These are phyloP conservation scores for Drosophila kohkoa DNA, from an alignment of 1,140 invertebrate genomes.

Conservation along the genomic window DNA sequence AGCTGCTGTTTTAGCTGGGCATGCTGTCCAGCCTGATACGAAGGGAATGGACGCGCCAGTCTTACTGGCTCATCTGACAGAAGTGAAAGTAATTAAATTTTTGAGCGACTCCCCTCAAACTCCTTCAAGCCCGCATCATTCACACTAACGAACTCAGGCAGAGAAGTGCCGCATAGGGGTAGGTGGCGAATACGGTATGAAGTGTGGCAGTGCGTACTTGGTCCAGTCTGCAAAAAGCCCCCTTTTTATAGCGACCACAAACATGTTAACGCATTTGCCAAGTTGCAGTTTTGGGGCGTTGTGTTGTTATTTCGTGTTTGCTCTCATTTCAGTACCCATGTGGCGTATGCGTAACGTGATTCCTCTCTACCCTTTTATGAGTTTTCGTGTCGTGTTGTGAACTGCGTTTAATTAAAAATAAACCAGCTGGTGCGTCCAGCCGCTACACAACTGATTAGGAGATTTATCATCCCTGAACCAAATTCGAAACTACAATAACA, in stretches of 20 bases:
- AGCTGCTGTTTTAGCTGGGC: slow-evolving; percentile 46
- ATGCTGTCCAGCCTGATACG: no score
- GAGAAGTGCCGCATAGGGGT: slow-evolving; percentile 53
- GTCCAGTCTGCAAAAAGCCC: slow-evolving; percentile 51
- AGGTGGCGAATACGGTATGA: neutral
- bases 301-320: slow-evolving; percentile 20
- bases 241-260: slow-evolving; percentile 74
- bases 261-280: slow-evolving; percentile 74
- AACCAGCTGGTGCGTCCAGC: slow-evolving; percentile 47
- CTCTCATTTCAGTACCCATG: slow-evolving; percentile 20
- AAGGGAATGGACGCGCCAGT: neutral
- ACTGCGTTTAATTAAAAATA: slow-evolving; percentile 78
- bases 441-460: slow-evolving; percentile 56
- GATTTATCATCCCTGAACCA: slow-evolving; percentile 27
- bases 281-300: slow-evolving; percentile 48
- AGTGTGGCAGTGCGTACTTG: slow-evolving; percentile 11
- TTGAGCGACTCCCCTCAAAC: slow-evolving; percentile 50
- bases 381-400: slow-evolving; percentile 36
- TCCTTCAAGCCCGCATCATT: slow-evolving; percentile 50
- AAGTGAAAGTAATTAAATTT: slow-evolving; percentile 83
- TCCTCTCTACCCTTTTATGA: slow-evolving; percentile 56
- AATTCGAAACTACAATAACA: slow-evolving; percentile 5
- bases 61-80: slow-evolving; percentile 27
- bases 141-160: slow-evolving; percentile 72
- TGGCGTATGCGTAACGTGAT: slow-evolving; percentile 66